Base-by-base conservation (phyloP, 2,888 invertebrate species). In the Lobophora halterata region DNA sequence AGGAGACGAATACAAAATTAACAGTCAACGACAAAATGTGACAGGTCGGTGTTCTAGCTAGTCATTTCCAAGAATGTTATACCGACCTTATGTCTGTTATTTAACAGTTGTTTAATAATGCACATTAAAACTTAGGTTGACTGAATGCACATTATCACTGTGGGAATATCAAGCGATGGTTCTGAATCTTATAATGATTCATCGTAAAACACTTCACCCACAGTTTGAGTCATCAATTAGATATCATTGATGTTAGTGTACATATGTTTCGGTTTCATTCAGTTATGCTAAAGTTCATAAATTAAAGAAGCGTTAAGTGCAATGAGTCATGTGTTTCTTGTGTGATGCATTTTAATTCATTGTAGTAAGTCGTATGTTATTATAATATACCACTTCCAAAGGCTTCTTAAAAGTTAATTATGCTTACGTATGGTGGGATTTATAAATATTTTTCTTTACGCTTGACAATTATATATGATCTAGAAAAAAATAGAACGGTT, bases 151-250 rank as follows among this genome's bases (percentile, higher is more conserved):
- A 36, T 10, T 29, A 16, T 34, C 36, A 40, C 37, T 42, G 24
- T 28, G 28, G 29, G 23, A 40, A 42, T 37, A 31, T 10, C 37
- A 20, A 39, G 21, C 29, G 42, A 41, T 38, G 41, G 35, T 41
- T 24, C 32, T 39, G 24, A n/a, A n/a, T n/a, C 23, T 26, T 24
- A 26, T 28, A n/a, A 46, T 50, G 50, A 53, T 47, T 53, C 50
- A 51, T 43, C 46, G 37, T 29, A 20, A 38, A 42, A 32, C 27
- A 36, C 25, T 30, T 45, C 38, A 20, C 32, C 35, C 46, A 27
- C 44, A 23, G 38, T 43, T 46, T 49, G 51, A 54, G 21, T 51
- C 54, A 54, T 54, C 49, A 51, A 49, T 54, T 49, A 49, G 42
- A 46, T 27, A 40, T 46, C 46, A 42, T 51, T 54, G 50, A 49